Base-by-base conservation (phyloP, 92 coral and sea anemone genomes). In the Pocillopora grandis region DNA sequence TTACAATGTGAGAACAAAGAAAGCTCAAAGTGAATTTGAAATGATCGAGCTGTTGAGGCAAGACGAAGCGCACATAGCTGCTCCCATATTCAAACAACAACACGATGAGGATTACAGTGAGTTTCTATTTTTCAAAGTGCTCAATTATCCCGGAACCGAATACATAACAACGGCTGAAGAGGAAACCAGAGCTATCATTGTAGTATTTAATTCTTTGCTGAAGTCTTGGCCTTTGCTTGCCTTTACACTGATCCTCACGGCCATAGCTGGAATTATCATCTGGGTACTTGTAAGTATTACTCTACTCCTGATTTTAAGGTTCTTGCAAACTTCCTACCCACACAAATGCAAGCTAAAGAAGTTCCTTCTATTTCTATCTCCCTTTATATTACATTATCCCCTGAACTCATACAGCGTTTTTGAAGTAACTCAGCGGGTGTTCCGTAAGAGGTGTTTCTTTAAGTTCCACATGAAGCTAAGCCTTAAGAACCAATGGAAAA, bases 271-370 rank as follows among this genome's bases (percentile, higher is more conserved):
- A 23, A 23, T 88, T 17, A 79, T 81, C 0, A 68, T 88, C 77
- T 88, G 90, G 90, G 76, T 76, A 14, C 74, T 88, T 87, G 91
- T 88, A 48, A 77, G 91, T 62, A 56, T 2, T 16, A 10, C 68
- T 42, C 49, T 3, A 3, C 19, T 17, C 9, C 23, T 21, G 23
- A 5, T 42, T 42, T 42, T 42, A 7, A 42, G 49, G 49, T 1
- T 42, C 49, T 42, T 3, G 49, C 27, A 0, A 27, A 27, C 27
- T 27, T 27, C 27, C 27, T 27, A 27, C 27, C 27, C 27, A 27
- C 27, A 27, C 27, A 27, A 27, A 27, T 27, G 27, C 27, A 1
- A 27, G 27, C 27, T 0, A 27, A 27, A 27, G 1, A 27, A 27
- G 27, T 27, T 27, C 27, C 27, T 27, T 27, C 27, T 27, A 27